Base-by-base conservation (phyloP, 2,797 vertebrate species). In the Myotis vivesi region DNA sequence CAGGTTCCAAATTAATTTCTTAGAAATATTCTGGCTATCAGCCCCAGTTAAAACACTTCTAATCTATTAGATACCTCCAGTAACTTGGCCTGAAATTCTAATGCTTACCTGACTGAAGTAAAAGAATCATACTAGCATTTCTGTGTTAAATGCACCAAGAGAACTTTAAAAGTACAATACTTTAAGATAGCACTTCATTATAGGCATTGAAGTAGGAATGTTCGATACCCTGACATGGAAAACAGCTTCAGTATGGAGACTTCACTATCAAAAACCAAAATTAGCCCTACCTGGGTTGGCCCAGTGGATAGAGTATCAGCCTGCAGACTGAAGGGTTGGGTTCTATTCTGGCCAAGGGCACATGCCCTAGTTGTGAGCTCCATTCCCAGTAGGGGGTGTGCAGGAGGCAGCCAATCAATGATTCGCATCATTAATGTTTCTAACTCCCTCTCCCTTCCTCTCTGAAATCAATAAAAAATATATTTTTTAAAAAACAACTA, bases 1-100 rank as follows among this genome's bases (percentile, higher is more conserved):
- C 59, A 90, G 28, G 33, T 91, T 95, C 53, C 82, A 17, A 83
- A 75, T 89, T 87, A 59, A 73, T 33, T 87, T 66, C 30, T 83
- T 93, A 53, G 1, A 23, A 79, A 22, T 76, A 8, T 66, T 84
- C n/a, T 64, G 10, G 36, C 30, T 84, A 0, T 95, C 53, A 82
- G 81, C n/a, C 28, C 5, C n/a, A 94, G 30, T 49, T 49, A 33
- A 55, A 83, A 41, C 5, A 28, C 7, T 93, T 76, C n/a, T 69
- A 33, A 84, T 49, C 25, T 66, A 23, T 55, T 89, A 89, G 41
- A 25, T 15, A 59, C 44, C 25, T 71, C 12, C 15, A 51, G 0
- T 49, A 89, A 83, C 20, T 69, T 36, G 22, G 33, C 49, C 51
- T 84, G 55, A 86, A 77, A 82, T 72, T 90, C 46, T 44, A 51